Conservation (phyloP, 2,113 vertebrate species). For the Nibea coibor region DNA sequence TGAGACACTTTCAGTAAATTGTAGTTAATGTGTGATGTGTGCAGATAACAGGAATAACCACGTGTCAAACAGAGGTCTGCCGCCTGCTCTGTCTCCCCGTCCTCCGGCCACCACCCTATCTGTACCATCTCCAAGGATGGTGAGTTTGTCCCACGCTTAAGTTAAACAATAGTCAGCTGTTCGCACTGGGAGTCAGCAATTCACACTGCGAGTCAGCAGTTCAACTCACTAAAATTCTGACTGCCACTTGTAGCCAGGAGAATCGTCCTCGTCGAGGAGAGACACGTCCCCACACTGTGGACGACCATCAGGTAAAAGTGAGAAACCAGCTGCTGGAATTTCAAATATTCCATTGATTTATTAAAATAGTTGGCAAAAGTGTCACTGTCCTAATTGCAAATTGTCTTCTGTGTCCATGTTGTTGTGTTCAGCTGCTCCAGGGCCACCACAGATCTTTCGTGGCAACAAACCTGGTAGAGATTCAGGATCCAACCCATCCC, state of each 20-base stretch:
- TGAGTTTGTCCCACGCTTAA: conserved; percentile 35
- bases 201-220: neutral
- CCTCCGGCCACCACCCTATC: conserved; percentile 25
- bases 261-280: conserved; percentile 34
- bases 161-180: neutral
- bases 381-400: too few species aligned
- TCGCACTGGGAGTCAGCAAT: neutral
- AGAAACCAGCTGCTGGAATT: conserved; percentile 18
- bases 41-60: conserved; percentile 55
- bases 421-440: conserved; percentile 44
- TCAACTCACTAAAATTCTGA: neutral
- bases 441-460: conserved; percentile 63
- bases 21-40: conserved; percentile 24
- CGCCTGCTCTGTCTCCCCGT: conserved; percentile 64
- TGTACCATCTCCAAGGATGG: conserved; percentile 49
- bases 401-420: neutral
- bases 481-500: conserved; percentile 33
- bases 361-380: too few species aligned
- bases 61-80: neutral
- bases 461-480: conserved; percentile 63
- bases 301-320: conserved; percentile 59
- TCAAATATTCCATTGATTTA: too few species aligned
- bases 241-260: conserved; percentile 20
- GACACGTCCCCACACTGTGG: conserved; percentile 69
- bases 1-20: neutral